Percentiles rank a stretch among this genome's conserved stretches.
Evolutionary conservation across 2,888 invertebrate genomes (phyloP).

Genomic region (Stenodera caucasica): DNA sequence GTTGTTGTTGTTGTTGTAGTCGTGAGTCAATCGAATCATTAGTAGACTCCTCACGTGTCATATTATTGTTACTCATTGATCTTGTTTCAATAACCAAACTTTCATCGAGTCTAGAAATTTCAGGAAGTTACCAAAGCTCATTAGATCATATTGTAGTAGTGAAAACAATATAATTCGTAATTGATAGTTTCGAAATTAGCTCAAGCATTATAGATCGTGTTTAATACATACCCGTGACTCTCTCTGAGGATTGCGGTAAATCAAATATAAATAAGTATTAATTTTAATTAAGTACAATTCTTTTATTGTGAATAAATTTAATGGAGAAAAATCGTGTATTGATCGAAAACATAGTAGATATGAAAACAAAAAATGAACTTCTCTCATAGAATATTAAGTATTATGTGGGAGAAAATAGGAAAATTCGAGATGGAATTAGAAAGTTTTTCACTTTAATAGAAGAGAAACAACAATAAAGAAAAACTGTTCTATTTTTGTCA

Average conservation of each 20-base stretch:
- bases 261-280: background rate
- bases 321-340: no score
- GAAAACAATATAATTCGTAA: background rate
- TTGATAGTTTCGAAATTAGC: background rate
- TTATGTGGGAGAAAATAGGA: background rate
- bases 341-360: no score
- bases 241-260: slow-evolving; percentile 56
- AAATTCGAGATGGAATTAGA: background rate
- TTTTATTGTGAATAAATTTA: background rate
- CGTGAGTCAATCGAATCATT: slow-evolving; percentile 44
- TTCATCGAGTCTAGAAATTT: slow-evolving; percentile 60
- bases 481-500: background rate
- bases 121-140: background rate
- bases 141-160: background rate
- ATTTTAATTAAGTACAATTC: no score
- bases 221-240: slow-evolving; percentile 67
- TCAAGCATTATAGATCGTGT: background rate
- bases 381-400: background rate
- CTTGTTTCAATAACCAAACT: slow-evolving; percentile 57
- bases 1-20: slow-evolving; percentile 38
- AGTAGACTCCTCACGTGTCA: slow-evolving; percentile 35
- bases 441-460: background rate
- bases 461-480: background rate
- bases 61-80: slow-evolving; percentile 32
- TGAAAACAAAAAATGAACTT: background rate